Conservation (phyloP, 2,888 invertebrate genomes). For the Trissoscelio sp. region DNA sequence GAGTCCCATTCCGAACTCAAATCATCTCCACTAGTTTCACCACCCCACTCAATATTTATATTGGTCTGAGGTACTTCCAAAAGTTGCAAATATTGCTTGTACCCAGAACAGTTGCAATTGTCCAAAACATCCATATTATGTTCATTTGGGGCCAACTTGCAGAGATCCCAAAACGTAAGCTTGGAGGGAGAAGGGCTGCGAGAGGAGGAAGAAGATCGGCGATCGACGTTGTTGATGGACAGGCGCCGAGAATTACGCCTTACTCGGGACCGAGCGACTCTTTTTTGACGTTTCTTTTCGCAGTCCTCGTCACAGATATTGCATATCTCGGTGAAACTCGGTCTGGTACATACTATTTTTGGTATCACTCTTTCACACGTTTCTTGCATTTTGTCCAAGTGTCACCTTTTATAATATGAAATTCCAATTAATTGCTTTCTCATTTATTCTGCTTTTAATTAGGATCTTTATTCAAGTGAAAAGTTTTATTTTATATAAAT, state of each 20-base stretch:
- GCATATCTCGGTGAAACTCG: constrained; percentile 74
- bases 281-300: constrained; percentile 70
- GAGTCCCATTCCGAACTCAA: constrained; percentile 97
- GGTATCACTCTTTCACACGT: constrained; percentile 79
- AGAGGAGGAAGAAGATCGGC: constrained; percentile 78
- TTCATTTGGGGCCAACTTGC: constrained; percentile 35
- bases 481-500: neutral
- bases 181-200: constrained; percentile 78
- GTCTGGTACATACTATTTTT: constrained; percentile 79
- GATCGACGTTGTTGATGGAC: constrained; percentile 72
- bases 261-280: constrained; percentile 72
- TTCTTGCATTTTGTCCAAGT: constrained; percentile 73
- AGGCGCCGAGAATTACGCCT: constrained; percentile 74
- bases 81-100: constrained; percentile 91
- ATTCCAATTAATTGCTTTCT: constrained; percentile 52
- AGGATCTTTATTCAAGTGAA: constrained; percentile 26
- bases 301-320: constrained; percentile 70
- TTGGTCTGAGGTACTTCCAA: constrained; percentile 87
- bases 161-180: constrained; percentile 45
- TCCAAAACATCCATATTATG: constrained; percentile 38
- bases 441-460: neutral
- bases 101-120: constrained; percentile 83
- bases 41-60: constrained; percentile 91
- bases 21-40: constrained; percentile 95
- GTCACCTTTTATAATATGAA: constrained; percentile 52